Percentiles rank a stretch among this genome's conserved stretches.
phyloP scores from a whole-genome alignment of 2,113 vertebrate genomes.

The Psittacara wagleri region DNA sequence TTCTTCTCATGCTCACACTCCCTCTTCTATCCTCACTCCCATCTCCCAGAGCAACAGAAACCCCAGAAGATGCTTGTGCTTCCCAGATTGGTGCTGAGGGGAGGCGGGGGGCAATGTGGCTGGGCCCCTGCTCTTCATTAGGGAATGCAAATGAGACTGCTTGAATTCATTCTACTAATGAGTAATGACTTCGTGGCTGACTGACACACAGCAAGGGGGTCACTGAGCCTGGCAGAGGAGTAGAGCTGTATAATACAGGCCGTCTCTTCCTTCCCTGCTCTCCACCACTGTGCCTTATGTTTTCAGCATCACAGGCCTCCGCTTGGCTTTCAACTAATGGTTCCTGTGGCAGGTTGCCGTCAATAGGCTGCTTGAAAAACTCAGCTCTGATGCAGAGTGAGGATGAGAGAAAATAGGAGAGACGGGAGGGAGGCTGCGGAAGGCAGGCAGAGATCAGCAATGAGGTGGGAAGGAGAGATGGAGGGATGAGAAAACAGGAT shows the following conservation, averaged over 20 bases:
- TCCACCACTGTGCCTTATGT: background rate
- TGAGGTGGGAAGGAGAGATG: background rate
- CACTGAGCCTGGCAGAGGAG: background rate
- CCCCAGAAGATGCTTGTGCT: background rate
- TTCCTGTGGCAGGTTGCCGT: conserved; percentile 15
- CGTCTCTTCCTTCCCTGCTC: background rate
- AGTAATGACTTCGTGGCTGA: background rate
- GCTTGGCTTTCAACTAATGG: conserved; percentile 17
- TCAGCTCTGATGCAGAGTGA: background rate
- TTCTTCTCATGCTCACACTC: background rate
- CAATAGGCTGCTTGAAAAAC: background rate
- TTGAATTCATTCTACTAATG: background rate
- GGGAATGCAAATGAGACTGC: background rate
- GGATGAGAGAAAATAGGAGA: background rate
- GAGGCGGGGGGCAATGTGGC: rapidly evolving
- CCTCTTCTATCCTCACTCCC: background rate
- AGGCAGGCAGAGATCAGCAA: background rate
- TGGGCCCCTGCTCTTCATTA: background rate
- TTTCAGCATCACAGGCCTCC: background rate
- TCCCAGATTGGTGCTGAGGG: background rate
- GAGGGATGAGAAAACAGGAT: background rate
- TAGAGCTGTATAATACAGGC: background rate
- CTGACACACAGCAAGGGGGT: background rate
- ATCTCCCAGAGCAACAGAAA: background rate
- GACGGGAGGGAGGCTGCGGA: background rate